phyloP scores from a whole-genome alignment of 1,140 invertebrate species.

The Choristoneura fumiferana region DNA sequence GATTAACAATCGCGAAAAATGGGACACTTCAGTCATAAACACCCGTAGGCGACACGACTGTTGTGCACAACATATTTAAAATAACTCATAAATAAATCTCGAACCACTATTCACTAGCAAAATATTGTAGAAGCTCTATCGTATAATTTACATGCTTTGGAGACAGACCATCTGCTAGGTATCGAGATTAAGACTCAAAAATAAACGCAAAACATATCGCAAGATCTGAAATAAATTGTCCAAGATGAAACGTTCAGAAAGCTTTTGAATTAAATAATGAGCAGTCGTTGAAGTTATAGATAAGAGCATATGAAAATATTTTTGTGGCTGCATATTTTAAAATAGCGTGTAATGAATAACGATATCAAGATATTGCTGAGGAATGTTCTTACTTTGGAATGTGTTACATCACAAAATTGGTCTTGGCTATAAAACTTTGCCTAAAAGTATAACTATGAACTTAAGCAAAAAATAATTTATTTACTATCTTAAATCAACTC shows the following conservation, averaged over 20 bases:
- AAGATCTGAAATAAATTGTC: neutral
- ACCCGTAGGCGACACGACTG: neutral
- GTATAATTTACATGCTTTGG: neutral
- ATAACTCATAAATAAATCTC: conserved; percentile 3
- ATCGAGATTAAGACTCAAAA: neutral
- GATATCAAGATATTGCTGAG: neutral
- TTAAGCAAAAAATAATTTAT: too few species aligned
- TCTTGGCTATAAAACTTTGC: too few species aligned
- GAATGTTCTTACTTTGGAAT: neutral
- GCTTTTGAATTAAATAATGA: conserved; percentile 21
- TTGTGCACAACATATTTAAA: neutral
- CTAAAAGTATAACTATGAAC: too few species aligned
- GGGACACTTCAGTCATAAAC: neutral
- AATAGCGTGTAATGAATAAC: neutral
- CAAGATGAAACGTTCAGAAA: conserved; percentile 24
- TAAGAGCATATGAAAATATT: conserved; percentile 22
- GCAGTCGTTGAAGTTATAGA: neutral
- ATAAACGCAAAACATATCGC: neutral
- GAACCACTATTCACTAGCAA: too few species aligned
- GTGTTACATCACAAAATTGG: neutral
- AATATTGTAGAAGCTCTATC: neutral
- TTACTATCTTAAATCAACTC: too few species aligned
- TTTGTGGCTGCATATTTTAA: neutral
- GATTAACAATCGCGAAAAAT: neutral
- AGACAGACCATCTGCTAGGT: neutral